Evolutionary conservation across 1,140 invertebrate genomes (phyloP).

Genomic region (Halotydeus destructor): DNA sequence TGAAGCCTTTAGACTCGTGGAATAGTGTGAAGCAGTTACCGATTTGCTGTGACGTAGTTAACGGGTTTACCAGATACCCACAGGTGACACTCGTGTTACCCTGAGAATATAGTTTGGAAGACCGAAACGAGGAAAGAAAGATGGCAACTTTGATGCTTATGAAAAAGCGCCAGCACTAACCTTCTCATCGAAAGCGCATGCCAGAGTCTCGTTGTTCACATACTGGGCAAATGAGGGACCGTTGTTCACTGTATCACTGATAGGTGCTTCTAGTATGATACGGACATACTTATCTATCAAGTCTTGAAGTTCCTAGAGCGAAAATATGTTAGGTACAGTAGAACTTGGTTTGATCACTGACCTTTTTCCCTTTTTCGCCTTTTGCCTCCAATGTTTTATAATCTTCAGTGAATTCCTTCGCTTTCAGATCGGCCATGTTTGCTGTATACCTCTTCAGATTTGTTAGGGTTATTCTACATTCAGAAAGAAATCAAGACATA

Average conservation of each 20-base stretch:
- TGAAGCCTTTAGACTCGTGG: background rate
- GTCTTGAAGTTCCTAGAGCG: too few relatives aligned
- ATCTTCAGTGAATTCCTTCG: too few relatives aligned
- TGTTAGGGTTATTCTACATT: background rate
- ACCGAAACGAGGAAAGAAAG: constrained; percentile 2
- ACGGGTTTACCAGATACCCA: constrained; percentile 3
- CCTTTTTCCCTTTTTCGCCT: too few relatives aligned
- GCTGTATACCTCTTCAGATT: background rate
- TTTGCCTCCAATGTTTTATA: too few relatives aligned
- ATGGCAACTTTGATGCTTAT: too few relatives aligned
- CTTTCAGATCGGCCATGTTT: too few relatives aligned
- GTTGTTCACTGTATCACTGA: background rate
- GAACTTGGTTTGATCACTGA: too few relatives aligned
- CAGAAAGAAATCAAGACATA: background rate
- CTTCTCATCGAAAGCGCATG: background rate
- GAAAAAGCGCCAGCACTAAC: background rate
- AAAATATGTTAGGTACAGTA: too few relatives aligned
- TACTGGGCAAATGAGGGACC: background rate
- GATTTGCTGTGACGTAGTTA: constrained; percentile 8
- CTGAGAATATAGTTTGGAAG: background rate
- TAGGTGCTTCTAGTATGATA: background rate
- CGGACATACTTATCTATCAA: too few relatives aligned
- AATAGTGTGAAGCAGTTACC: constrained; percentile 12
- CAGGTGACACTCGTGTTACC: background rate
- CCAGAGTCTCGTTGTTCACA: background rate